A percentile compares a stretch with the other conserved stretches of the same genome.
Evolutionary conservation across 2,797 vertebrate genomes (phyloP).

Genomic region (Lacerta agilis): DNA sequence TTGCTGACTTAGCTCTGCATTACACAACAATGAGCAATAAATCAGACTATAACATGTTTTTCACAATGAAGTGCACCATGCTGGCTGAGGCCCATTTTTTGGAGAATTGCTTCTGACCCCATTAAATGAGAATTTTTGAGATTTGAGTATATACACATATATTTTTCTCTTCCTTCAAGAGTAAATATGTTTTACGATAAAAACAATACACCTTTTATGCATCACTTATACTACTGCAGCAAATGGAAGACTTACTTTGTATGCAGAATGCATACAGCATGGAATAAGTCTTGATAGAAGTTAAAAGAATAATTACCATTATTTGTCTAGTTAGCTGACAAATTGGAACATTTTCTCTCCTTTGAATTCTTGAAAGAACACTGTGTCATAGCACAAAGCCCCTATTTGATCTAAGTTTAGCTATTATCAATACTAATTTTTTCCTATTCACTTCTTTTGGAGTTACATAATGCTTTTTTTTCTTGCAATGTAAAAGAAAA

Average conservation of each 20-base stretch:
- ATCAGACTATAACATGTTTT: slow-evolving; percentile 9
- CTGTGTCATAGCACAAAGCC: slow-evolving; percentile 53
- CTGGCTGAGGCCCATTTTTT: slow-evolving; percentile 30
- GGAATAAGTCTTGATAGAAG: slow-evolving; percentile 65
- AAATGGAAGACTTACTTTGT: slow-evolving; percentile 52
- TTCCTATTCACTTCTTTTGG: slow-evolving; percentile 53
- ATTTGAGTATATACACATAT: slow-evolving; percentile 7
- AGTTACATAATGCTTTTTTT: slow-evolving; percentile 38
- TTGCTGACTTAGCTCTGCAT: slow-evolving; percentile 47
- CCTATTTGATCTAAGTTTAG: slow-evolving; percentile 66
- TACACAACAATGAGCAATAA: slow-evolving; percentile 50
- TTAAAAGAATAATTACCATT: slow-evolving; percentile 73
- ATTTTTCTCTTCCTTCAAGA: slow-evolving; percentile 18
- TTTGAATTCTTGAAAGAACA: slow-evolving; percentile 70
- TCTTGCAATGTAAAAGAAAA: slow-evolving; percentile 27
- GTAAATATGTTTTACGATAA: slow-evolving; percentile 36
- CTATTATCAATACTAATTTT: slow-evolving; percentile 63
- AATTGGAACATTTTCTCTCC: slow-evolving; percentile 65
- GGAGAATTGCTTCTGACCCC: slow-evolving; percentile 49
- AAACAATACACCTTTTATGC: slow-evolving; percentile 17
- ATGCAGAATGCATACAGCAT: slow-evolving; percentile 60
- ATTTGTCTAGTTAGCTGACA: slow-evolving; percentile 62
- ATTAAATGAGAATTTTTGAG: slow-evolving; percentile 43
- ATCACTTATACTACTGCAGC: neutral
- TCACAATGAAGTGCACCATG: slow-evolving; percentile 10